Percentiles rank a stretch among this genome's conserved stretches.
phyloP scores from a whole-genome alignment of 2,113 vertebrate species.

The Oenanthe melanoleuca region DNA sequence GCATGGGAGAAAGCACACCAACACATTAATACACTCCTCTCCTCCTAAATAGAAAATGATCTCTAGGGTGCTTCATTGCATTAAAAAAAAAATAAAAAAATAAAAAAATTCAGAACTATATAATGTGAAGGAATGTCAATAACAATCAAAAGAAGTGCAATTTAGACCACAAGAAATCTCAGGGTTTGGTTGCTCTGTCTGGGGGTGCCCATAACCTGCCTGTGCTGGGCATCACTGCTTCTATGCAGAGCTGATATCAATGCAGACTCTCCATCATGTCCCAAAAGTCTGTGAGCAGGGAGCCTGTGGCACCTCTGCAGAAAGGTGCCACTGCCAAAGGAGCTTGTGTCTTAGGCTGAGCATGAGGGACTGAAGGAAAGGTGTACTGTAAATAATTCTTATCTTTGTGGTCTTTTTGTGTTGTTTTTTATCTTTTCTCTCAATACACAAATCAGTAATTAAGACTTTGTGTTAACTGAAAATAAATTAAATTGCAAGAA shows the following conservation, averaged over 20 bases:
- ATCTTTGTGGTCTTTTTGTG: neutral
- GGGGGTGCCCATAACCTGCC: neutral
- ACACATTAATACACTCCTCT: accelerated
- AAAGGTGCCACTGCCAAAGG: neutral
- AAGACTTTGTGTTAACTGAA: neutral
- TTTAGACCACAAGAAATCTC: neutral
- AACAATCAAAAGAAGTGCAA: neutral
- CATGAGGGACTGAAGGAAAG: neutral
- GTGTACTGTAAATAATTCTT: neutral
- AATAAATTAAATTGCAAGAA: neutral
- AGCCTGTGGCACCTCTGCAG: accelerated
- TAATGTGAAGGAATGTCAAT: neutral
- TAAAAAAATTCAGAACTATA: too few species aligned
- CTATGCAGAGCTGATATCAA: neutral
- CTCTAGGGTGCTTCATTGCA: neutral
- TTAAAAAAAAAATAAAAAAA: neutral
- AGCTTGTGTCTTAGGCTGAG: neutral
- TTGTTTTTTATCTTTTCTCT: neutral
- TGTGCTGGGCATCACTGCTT: accelerated
- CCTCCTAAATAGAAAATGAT: neutral
- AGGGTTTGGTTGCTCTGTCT: neutral
- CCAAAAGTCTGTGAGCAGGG: neutral
- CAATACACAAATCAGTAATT: neutral
- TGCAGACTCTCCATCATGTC: accelerated
- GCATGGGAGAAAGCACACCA: neutral